Percentiles rank a stretch among this genome's conserved stretches.
These are phyloP conservation scores for Cheilosia scutellata DNA, from an alignment of 2,888 invertebrate genomes.

Conservation along the genomic window DNA sequence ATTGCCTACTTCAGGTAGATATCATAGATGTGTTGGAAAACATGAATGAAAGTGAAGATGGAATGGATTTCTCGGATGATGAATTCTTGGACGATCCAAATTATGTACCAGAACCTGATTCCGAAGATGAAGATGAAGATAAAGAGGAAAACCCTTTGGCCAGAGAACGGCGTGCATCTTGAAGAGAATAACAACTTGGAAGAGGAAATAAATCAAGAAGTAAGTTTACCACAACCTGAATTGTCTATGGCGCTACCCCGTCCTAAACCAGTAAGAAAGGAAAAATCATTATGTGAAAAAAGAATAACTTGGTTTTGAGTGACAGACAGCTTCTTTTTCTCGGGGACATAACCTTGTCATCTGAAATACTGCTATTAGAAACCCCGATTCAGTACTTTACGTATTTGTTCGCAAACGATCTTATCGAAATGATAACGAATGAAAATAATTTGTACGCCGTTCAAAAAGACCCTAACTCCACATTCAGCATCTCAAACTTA, in stretches of 20 bases:
- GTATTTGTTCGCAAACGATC: conserved; percentile 18
- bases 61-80: conserved; percentile 20
- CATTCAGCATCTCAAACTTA: not conserved
- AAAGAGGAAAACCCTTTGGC: not conserved
- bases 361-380: conserved; percentile 1
- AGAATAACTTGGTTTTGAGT: conserved; percentile 10
- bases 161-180: not conserved
- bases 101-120: not conserved
- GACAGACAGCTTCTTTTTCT: conserved; percentile 16
- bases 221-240: conserved; percentile 7
- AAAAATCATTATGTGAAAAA: conserved; percentile 6
- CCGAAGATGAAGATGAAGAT: conserved; percentile 2
- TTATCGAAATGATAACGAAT: conserved; percentile 4
- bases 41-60: conserved; percentile 9
- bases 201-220: not conserved
- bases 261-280: conserved; percentile 3
- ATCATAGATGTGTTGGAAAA: not conserved
- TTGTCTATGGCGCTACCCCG: not conserved
- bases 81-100: conserved; percentile 1
- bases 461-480: conserved; percentile 17
- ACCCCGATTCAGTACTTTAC: conserved; percentile 4
- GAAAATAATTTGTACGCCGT: conserved; percentile 12
- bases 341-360: not conserved
- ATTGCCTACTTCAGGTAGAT: not conserved
- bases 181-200: not conserved